Base-by-base conservation (phyloP, 2,888 invertebrate genomes). In the Hydrotaea cyrtoneurina region DNA sequence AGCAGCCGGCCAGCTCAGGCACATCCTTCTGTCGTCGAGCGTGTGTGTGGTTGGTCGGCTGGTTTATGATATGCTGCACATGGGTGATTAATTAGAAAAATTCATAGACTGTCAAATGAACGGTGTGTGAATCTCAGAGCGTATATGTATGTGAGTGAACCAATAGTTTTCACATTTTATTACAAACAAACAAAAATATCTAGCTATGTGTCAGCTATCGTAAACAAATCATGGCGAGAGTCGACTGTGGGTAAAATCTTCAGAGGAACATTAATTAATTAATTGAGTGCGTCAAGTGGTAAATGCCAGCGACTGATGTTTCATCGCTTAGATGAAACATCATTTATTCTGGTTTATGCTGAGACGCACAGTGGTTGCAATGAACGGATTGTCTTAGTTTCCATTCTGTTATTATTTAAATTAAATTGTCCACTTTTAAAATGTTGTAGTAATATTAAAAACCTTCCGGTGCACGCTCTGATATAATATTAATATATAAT, bases 211-310 rank as follows among this genome's bases (percentile, higher is more conserved):
- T 26, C 31, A 62, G 62, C 31, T 62, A 62, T 62, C 13, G 31
- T 62, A 26, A 23, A 17, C 62, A 62, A n/a, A 62, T 31, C 62
- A 31, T 7, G n/a, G 36, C 31, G 7, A 31, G 31, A 31, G 31
- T 23, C 62, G 7, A n/a, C 3, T 23, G 10, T 59, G 62, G n/a
- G n/a, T 10, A 39, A n/a, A 62, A 62, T n/a, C 13, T 53, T 55
- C 43, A 77, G 71, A 78, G 72, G 74, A 50, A 46, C 69, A 43
- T 80, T 77, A 82, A 82, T 85, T 85, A 85, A 82, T 85, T 85
- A 85, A 85, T 85, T 85, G 85, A 85, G 82, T 85, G 85, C 82
- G 82, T 85, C 85, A 85, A 85, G 76, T 80, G 85, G 31, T 77
- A 82, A 85, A 85, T 79, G 82, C 66, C 79, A 82, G 76, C 79